Evolutionary conservation across 2,797 vertebrate genomes (phyloP), one percentile per base, ranked within the genome.

Genomic region (Cygnus olor): DNA sequence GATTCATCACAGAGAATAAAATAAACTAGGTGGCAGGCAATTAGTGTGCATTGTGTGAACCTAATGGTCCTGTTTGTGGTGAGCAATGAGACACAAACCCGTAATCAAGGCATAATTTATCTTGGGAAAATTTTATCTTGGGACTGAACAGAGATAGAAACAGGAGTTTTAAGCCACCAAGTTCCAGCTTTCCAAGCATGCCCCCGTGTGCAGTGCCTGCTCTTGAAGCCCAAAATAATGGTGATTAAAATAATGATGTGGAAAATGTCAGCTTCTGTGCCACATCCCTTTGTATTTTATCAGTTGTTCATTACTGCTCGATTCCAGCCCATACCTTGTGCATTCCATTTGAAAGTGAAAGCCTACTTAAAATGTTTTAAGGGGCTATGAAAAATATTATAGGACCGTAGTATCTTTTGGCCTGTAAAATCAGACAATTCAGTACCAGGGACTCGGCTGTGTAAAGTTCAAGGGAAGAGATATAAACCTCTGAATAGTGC

Each of bases 1-100:
- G 91, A 97, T 97, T 96, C 95, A 96, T 97, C 96, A 96, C 90
- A 69, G 91, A 85, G 87, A 87, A 92, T 90, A 93, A 96, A 96
- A 96, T 95, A 93, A 97, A 95, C 90, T 89, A 93, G 96, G 94
- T 96, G 91, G 96, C 96, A 97, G 95, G 95, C 96, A 97, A 97
- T 97, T 97, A 97, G 96, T 57, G 77, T 95, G 83, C 88, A 90
- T 95, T 96, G 87, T 96, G 95, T 95, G 94, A 92, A 96, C 94
- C 90, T 97, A 97, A 96, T 97, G 95, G 92, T 93, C 94, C 93
- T 96, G 94, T 96, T 96, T 95, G 89, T 96, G 92, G 92, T 96
- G 96, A 97, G 96, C 95, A 95, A 93, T 96, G 96, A 97, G 95
- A 97, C 94, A 96, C 94, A 73, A 96, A 91, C 96, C 94, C 70